Percentiles rank a stretch among this genome's conserved stretches.
phyloP scores from a whole-genome alignment of 2,888 invertebrate genomes.

The Leucania comma region DNA sequence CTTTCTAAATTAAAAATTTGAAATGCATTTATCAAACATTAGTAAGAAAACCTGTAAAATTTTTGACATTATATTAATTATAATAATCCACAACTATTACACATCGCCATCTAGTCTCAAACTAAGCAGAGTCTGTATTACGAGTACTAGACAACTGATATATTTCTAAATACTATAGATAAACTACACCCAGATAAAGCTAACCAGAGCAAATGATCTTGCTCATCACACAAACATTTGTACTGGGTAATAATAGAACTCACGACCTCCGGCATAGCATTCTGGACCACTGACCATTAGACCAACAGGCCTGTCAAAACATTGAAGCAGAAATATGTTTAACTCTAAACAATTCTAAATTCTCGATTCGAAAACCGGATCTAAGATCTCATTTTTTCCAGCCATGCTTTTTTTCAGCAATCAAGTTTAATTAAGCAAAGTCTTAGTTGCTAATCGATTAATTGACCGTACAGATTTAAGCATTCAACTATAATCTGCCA shows the following conservation, averaged over 20 bases:
- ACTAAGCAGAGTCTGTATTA: too few species aligned
- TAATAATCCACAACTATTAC: too few species aligned
- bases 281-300: too few species aligned
- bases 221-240: too few species aligned
- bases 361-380: not conserved
- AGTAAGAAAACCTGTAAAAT: not conserved
- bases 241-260: too few species aligned
- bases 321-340: not conserved
- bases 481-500: constrained; percentile 45
- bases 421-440: constrained; percentile 42
- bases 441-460: constrained; percentile 57
- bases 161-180: too few species aligned
- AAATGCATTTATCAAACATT: not conserved
- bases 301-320: not conserved
- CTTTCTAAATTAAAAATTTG: not conserved
- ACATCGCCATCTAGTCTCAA: too few species aligned
- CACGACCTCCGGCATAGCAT: too few species aligned
- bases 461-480: constrained; percentile 58
- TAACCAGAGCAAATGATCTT: too few species aligned
- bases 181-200: too few species aligned
- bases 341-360: not conserved
- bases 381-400: not conserved
- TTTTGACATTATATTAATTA: not conserved
- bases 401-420: constrained; percentile 14
- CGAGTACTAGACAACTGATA: too few species aligned